Percentiles rank a stretch among this genome's conserved stretches.
These are phyloP conservation scores for Hoplodrina blanda DNA, from an alignment of 2,888 invertebrate genomes.

Conservation along the genomic window DNA sequence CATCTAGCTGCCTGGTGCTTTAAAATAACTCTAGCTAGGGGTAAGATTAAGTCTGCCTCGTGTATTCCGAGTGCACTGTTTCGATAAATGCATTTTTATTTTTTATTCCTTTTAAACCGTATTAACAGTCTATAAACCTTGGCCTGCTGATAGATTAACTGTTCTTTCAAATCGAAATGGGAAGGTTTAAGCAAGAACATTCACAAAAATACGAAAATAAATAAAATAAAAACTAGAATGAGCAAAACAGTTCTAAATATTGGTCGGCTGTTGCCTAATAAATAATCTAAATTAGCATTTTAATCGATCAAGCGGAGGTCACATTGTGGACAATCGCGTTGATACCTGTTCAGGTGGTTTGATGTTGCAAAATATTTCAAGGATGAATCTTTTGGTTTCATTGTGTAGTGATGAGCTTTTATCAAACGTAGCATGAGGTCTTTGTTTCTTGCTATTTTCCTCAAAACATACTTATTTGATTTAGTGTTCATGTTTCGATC, in stretches of 20 bases:
- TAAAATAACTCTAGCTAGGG: too few relatives aligned
- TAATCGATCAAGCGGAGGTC: conserved; percentile 84
- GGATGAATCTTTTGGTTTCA: conserved; percentile 71
- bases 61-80: background rate
- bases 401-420: conserved; percentile 62
- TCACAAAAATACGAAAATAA: conserved; percentile 46
- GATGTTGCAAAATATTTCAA: conserved; percentile 79
- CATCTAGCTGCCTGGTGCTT: too few relatives aligned
- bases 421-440: background rate
- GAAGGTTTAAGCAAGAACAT: conserved; percentile 41
- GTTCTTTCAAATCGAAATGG: conserved; percentile 22
- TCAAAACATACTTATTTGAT: background rate
- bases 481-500: background rate
- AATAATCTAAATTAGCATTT: conserved; percentile 83
- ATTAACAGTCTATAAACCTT: conserved; percentile 2
- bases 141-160: conserved; percentile 2
- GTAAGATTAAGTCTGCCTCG: background rate
- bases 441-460: background rate
- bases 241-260: conserved; percentile 66
- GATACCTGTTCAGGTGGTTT: conserved; percentile 76
- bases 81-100: background rate
- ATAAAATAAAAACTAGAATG: conserved; percentile 57
- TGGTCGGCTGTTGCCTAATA: conserved; percentile 73
- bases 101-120: background rate
- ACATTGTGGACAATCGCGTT: conserved; percentile 78